Percentiles rank a stretch among this genome's conserved stretches.
Evolutionary conservation across 2,888 invertebrate genomes (phyloP).

Genomic region (Conchocele bisecta): DNA sequence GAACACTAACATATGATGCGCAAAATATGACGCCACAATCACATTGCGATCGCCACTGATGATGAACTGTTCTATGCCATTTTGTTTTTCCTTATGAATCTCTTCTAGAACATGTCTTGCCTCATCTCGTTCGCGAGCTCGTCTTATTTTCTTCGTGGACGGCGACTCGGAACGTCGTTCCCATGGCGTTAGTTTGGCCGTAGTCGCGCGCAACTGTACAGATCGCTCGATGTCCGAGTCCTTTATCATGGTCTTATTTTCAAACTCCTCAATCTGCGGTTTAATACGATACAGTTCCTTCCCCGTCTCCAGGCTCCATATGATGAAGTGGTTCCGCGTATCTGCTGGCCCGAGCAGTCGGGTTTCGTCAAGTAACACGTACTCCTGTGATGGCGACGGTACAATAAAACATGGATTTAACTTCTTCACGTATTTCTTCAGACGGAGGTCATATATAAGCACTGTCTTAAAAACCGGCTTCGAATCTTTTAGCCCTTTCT

Average conservation of each 20-base stretch:
- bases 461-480: slow-evolving; percentile 78
- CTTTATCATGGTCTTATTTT: slow-evolving; percentile 40
- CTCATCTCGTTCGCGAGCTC: slow-evolving; percentile 69
- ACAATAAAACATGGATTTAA: slow-evolving; percentile 77
- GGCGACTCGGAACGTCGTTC: slow-evolving; percentile 75
- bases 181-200: slow-evolving; percentile 79
- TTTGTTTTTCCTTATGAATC: slow-evolving; percentile 76
- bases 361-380: slow-evolving; percentile 76
- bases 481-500: slow-evolving; percentile 75
- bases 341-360: slow-evolving; percentile 78
- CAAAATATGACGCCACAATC: slow-evolving; percentile 80
- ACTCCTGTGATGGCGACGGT: slow-evolving; percentile 79
- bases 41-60: slow-evolving; percentile 76
- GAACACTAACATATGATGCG: slow-evolving; percentile 81
- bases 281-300: slow-evolving; percentile 75
- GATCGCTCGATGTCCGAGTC: slow-evolving; percentile 54
- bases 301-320: slow-evolving; percentile 79
- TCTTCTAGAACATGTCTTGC: slow-evolving; percentile 70
- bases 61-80: slow-evolving; percentile 78
- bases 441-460: slow-evolving; percentile 76
- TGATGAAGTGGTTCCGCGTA: slow-evolving; percentile 77
- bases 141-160: slow-evolving; percentile 66
- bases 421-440: slow-evolving; percentile 73
- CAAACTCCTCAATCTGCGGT: slow-evolving; percentile 70
- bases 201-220: slow-evolving; percentile 56